Conservation (phyloP, 2,797 vertebrate genomes). For the Furcifer pardalis region DNA sequence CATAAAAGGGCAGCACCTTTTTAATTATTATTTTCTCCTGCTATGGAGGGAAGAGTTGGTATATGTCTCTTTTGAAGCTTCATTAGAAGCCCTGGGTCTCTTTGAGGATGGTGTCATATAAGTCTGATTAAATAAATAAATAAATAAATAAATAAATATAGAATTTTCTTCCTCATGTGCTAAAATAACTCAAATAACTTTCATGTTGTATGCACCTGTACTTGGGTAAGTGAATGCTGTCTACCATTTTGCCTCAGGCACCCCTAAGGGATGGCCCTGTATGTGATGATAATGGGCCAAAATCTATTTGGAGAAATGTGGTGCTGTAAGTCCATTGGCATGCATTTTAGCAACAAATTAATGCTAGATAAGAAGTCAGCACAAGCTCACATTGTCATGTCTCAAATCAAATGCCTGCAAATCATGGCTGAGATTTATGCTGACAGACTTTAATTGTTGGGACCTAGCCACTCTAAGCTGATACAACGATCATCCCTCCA, state of each 20-base stretch:
- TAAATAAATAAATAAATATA: too few species aligned
- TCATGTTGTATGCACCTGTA: background rate
- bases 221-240: background rate
- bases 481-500: too few species aligned
- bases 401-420: background rate
- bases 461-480: too few species aligned
- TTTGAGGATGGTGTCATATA: too few species aligned
- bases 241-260: background rate
- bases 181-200: background rate
- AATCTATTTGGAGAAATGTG: too few species aligned
- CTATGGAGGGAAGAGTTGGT: background rate
- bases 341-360: too few species aligned
- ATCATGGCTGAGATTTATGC: background rate
- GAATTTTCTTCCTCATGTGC: background rate
- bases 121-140: too few species aligned
- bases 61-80: too few species aligned
- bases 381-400: background rate
- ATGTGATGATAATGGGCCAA: background rate
- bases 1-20: background rate
- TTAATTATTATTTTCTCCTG: background rate
- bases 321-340: too few species aligned
- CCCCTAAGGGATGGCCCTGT: background rate
- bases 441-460: background rate
- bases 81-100: too few species aligned
- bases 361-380: too few species aligned